A percentile compares a stretch with the other conserved stretches of the same genome.
Evolutionary conservation across 92 coral and sea anemone genomes (phyloP).

Genomic region (Palythoa caribaeorum): DNA sequence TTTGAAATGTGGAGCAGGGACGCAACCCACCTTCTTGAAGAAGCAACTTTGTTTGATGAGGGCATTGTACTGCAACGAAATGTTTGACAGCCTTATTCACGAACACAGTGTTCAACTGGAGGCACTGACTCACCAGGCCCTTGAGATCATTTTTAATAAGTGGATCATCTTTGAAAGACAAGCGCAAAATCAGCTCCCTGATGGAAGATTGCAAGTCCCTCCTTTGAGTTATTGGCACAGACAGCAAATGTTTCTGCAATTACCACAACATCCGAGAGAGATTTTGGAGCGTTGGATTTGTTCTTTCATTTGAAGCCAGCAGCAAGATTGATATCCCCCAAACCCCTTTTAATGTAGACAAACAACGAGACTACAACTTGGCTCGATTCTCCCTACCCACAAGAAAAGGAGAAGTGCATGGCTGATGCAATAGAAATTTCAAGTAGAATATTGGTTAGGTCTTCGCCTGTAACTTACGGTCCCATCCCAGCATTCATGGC

Average conservation of each 20-base stretch:
- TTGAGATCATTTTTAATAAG: constrained; percentile 48
- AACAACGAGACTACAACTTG: constrained; percentile 48
- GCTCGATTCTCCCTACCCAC: constrained; percentile 50
- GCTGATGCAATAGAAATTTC: constrained; percentile 22
- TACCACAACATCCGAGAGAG: constrained; percentile 56
- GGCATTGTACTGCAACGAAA: constrained; percentile 44
- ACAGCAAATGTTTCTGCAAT: constrained; percentile 57
- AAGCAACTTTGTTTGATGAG: constrained; percentile 54
- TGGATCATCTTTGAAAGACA: constrained; percentile 48
- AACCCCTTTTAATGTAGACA: constrained; percentile 60
- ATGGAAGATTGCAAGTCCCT: constrained; percentile 53
- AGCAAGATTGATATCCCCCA: constrained; percentile 56
- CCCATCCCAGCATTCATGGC: too few species aligned
- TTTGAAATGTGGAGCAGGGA: constrained; percentile 55
- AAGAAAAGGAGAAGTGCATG: constrained; percentile 51
- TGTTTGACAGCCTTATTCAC: constrained; percentile 7
- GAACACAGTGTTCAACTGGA: constrained; percentile 39
- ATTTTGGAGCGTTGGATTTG: constrained; percentile 43
- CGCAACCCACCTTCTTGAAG: constrained; percentile 49
- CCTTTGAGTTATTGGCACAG: constrained; percentile 51
- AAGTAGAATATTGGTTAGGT: too few species aligned
- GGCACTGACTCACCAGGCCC: constrained; percentile 59
- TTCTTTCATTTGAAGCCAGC: constrained; percentile 51
- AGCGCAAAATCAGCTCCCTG: constrained; percentile 14
- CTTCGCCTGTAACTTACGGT: too few species aligned